A percentile compares a stretch with the other conserved stretches of the same genome.
Conservation (phyloP, 2,888 invertebrate genomes). For the Andricus curvator region DNA sequence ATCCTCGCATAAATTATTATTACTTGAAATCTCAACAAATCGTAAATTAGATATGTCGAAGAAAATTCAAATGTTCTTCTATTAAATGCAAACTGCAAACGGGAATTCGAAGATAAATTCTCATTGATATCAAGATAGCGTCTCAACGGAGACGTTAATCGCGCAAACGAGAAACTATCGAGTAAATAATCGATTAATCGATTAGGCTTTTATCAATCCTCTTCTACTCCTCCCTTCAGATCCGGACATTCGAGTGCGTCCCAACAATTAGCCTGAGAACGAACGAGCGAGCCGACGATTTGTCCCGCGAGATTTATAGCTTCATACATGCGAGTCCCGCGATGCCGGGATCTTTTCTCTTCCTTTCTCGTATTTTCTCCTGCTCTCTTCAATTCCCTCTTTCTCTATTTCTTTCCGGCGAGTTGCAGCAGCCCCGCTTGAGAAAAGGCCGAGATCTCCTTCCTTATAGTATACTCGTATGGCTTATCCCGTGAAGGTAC, state of each 20-base stretch:
- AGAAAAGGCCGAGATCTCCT: slow-evolving; percentile 22
- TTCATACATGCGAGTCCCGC: slow-evolving; percentile 65
- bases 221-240: slow-evolving; percentile 26
- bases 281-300: slow-evolving; percentile 68
- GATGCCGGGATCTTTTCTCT: slow-evolving; percentile 35
- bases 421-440: slow-evolving; percentile 6
- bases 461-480: slow-evolving; percentile 3
- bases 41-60: background rate
- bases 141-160: slow-evolving; percentile 40
- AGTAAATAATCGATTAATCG: slow-evolving; percentile 68
- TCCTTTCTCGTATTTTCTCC: slow-evolving; percentile 36
- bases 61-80: slow-evolving; percentile 27
- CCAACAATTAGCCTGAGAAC: slow-evolving; percentile 72
- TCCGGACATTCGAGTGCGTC: slow-evolving; percentile 64
- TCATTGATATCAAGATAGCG: slow-evolving; percentile 36
- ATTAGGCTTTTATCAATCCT: slow-evolving; percentile 52
- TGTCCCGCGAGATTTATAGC: slow-evolving; percentile 72
- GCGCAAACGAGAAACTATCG: slow-evolving; percentile 42
- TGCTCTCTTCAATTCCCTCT: slow-evolving; percentile 11
- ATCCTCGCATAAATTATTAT: slow-evolving; percentile 3
- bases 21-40: background rate
- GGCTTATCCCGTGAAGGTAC: background rate
- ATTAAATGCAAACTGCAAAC: background rate
- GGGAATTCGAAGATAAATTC: slow-evolving; percentile 21
- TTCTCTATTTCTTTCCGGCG: slow-evolving; percentile 19